Evolutionary conservation across 1,140 invertebrate species (phyloP).

Genomic region (Trachymyrmex cornetzi): DNA sequence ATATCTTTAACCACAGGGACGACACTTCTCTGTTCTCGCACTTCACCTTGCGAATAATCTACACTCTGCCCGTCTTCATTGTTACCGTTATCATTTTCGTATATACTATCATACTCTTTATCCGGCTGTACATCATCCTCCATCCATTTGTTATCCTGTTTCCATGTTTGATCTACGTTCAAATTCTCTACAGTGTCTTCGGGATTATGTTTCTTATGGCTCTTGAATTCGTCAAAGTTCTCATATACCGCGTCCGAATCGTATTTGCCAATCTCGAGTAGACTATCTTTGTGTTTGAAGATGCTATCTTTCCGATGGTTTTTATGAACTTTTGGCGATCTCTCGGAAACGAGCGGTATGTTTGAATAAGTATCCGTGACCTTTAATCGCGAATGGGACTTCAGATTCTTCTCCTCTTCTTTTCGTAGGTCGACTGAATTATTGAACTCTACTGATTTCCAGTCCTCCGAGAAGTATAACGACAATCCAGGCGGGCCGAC

Average conservation of each 20-base stretch:
- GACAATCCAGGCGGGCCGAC: conserved; percentile 90
- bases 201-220: conserved; percentile 34
- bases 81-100: conserved; percentile 69
- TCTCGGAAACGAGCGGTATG: conserved; percentile 65
- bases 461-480: conserved; percentile 83
- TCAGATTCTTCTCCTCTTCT: conserved; percentile 82
- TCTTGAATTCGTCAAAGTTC: conserved; percentile 34
- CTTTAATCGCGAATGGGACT: conserved; percentile 67
- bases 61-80: conserved; percentile 56
- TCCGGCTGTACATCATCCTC: conserved; percentile 60
- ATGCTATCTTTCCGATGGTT: conserved; percentile 26
- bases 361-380: conserved; percentile 48
- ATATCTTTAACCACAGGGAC: neutral
- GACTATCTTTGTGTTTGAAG: conserved; percentile 57
- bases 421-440: conserved; percentile 83
- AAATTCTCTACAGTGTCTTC: conserved; percentile 39
- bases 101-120: conserved; percentile 79
- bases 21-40: conserved; percentile 78
- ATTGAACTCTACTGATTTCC: conserved; percentile 85
- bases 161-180: conserved; percentile 56
- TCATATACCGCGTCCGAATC: conserved; percentile 54
- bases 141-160: conserved; percentile 76
- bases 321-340: conserved; percentile 63
- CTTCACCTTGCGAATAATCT: conserved; percentile 70
- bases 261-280: conserved; percentile 51